Evolutionary conservation across 2,888 invertebrate genomes (phyloP).

Genomic region (Muscina levida): DNA sequence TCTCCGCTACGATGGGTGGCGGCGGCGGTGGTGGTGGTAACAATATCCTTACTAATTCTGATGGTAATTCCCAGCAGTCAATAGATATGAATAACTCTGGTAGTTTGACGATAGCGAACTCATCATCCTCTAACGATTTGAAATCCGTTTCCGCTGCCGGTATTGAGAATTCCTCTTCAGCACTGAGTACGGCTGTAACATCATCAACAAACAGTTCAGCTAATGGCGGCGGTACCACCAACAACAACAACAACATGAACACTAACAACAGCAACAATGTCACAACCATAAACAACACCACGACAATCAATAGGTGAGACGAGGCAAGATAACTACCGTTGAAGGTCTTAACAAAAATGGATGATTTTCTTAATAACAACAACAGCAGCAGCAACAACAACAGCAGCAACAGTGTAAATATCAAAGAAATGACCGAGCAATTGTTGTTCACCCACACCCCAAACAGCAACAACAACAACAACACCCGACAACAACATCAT

Average conservation of each 20-base stretch:
- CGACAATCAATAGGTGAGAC: conserved; percentile 80
- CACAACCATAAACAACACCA: conserved; percentile 70
- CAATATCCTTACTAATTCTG: conserved; percentile 49
- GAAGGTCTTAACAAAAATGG: conserved; percentile 67
- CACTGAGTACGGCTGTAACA: conserved; percentile 34
- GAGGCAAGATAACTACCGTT: conserved; percentile 78
- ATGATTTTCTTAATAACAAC: conserved; percentile 64
- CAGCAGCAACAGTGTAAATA: conserved; percentile 65
- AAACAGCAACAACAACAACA: neutral
- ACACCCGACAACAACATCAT: conserved; percentile 23
- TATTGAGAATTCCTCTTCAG: conserved; percentile 53
- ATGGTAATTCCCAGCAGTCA: conserved; percentile 43
- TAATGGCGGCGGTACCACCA: conserved; percentile 43
- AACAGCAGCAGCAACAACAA: too few relatives aligned
- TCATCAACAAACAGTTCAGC: conserved; percentile 57
- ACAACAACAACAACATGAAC: conserved; percentile 53
- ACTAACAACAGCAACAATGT: conserved; percentile 67
- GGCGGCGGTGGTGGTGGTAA: conserved; percentile 62
- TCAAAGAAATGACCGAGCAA: conserved; percentile 60
- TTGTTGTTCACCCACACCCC: conserved; percentile 41
- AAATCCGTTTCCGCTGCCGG: conserved; percentile 58
- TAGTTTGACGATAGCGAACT: conserved; percentile 54
- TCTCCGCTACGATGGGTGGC: conserved; percentile 47
- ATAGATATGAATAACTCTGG: conserved; percentile 26
- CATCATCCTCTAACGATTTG: conserved; percentile 48